Percentiles rank a stretch among this genome's conserved stretches.
Evolutionary conservation across 2,113 vertebrate species (phyloP).

Genomic region (Myrmecobius fasciatus): DNA sequence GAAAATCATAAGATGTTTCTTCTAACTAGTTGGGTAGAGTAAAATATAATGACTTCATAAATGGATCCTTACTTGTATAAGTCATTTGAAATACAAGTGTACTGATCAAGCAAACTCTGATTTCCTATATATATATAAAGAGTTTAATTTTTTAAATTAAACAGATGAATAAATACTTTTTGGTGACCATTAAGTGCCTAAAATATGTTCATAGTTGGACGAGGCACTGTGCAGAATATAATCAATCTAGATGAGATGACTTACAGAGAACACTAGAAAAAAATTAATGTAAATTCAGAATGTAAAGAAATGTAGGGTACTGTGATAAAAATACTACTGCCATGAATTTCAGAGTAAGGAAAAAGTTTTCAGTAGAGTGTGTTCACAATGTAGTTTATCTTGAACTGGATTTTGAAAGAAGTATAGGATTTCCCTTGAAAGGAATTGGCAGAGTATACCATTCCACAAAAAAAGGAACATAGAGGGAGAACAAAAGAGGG

Average conservation of each 20-base stretch:
- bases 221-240: not conserved
- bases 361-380: not conserved
- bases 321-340: not conserved
- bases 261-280: not conserved
- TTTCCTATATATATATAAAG: not conserved
- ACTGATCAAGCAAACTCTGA: not conserved
- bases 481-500: not conserved
- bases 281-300: not conserved
- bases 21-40: not conserved
- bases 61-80: not conserved
- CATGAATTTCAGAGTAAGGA: not conserved
- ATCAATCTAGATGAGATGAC: not conserved
- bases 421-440: not conserved
- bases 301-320: not conserved
- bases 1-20: not conserved
- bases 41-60: not conserved
- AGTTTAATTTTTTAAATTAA: not conserved
- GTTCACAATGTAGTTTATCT: not conserved
- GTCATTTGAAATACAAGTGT: not conserved
- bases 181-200: not conserved
- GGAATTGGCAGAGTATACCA: not conserved
- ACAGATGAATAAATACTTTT: not conserved
- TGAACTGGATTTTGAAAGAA: not conserved
- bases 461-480: not conserved
- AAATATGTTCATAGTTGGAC: not conserved